Evolutionary conservation across 2,888 invertebrate species (phyloP).

Genomic region (Ditula angustiorana): DNA sequence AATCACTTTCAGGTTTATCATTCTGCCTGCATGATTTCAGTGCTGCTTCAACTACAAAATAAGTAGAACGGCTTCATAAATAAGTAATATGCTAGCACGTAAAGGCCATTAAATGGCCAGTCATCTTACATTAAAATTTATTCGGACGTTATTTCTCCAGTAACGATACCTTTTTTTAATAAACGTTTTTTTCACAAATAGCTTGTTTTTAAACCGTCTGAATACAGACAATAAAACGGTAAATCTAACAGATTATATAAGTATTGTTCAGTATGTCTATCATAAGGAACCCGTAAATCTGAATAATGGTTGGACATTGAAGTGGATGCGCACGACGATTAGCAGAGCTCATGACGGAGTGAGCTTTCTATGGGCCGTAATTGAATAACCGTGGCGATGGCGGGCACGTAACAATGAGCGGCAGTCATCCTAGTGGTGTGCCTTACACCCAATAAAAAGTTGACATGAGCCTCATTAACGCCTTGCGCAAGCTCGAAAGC

Average conservation of each 20-base stretch:
- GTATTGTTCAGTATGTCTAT: not conserved
- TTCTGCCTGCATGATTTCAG: conserved; percentile 32
- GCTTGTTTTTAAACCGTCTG: not conserved
- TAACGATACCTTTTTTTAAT: not conserved
- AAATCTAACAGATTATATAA: not conserved
- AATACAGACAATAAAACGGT: not conserved
- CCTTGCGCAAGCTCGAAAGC: conserved; percentile 84
- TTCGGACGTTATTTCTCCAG: not conserved
- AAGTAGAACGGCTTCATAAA: conserved; percentile 31
- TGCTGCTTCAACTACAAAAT: conserved; percentile 30
- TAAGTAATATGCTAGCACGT: conserved; percentile 15
- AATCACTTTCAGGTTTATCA: conserved; percentile 39
- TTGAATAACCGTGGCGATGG: conserved; percentile 19
- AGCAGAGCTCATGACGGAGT: conserved; percentile 16
- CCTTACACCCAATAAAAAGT: conserved; percentile 74
- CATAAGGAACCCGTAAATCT: not conserved
- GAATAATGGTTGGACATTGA: conserved; percentile 5
- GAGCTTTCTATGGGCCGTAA: conserved; percentile 38
- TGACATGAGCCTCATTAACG: conserved; percentile 78
- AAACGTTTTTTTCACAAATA: not conserved
- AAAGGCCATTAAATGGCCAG: conserved; percentile 4
- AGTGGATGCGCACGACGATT: conserved; percentile 4
- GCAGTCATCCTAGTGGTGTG: conserved; percentile 53
- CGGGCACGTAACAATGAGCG: conserved; percentile 52
- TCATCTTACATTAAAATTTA: conserved; percentile 6